Base-by-base conservation (phyloP, 2,797 vertebrate genomes). In the Miichthys miiuy region DNA sequence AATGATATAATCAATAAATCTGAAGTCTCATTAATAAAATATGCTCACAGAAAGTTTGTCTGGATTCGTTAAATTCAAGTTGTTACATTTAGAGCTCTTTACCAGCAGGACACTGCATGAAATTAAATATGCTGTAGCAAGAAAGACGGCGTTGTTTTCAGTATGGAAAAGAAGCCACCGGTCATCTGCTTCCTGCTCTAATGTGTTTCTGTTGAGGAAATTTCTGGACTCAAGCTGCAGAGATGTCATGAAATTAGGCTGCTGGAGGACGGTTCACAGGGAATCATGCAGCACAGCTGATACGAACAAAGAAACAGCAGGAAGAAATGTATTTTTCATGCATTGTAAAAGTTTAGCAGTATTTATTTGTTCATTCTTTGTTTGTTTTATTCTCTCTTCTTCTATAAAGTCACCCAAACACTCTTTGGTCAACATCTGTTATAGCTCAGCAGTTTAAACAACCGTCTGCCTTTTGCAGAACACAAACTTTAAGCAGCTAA, bases 171-270 rank as follows among this genome's bases (percentile, higher is more conserved):
- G 23, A 34, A 20, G 42, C 14, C 27, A 23, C 0, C 23, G 13
- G 34, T 27, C 52, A 3, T 56, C 23, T 62, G 55, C 66, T 47
- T 62, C 48, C 11, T 62, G 61, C 23, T 44, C 48, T 30, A 27
- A 54, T 55, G 38, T 47, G 47, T 54, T 27, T 69, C 47, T 0
- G 0, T 27, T 61, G 34, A 44, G 30, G 8, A 48, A 17, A 68
- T 63, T 10, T 41, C 34, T 64, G 10, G 42, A 68, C 18, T 56
- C n/a, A 1, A 5, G 16, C 48, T 68, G 34, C 38, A 42, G 42
- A 54, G 51, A 80, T 56, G 9, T 70, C 27, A 20, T 47, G 13
- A 57, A 63, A 44, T 62, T 3, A 47, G 10, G 18, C 42, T 54
- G 18, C 18, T 20, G 3, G 34, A 38, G 5, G 41, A 41, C 27